phyloP scores from a whole-genome alignment of 2,797 vertebrate genomes.

The Pipistrellus pygmaeus region DNA sequence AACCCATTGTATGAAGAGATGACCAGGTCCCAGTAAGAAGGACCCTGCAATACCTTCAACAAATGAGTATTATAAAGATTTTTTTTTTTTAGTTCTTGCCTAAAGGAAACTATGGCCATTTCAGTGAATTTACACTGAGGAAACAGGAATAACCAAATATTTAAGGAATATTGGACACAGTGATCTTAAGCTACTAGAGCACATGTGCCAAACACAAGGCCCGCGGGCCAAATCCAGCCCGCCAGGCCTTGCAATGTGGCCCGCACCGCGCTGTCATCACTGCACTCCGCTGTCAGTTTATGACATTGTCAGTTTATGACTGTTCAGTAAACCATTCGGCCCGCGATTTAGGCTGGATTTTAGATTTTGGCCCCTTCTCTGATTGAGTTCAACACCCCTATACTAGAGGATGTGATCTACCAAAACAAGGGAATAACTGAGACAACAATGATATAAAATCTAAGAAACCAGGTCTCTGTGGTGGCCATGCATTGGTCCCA shows the following conservation, averaged over 20 bases:
- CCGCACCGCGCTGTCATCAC: no score
- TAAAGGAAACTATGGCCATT: background rate
- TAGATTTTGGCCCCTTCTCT: no score
- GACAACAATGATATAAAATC: background rate
- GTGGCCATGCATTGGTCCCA: background rate
- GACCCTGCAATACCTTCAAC: background rate
- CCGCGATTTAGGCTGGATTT: no score
- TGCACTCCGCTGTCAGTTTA: no score
- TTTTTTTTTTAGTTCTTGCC: background rate
- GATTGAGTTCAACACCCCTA: no score
- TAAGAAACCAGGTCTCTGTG: background rate
- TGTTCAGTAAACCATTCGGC: no score
- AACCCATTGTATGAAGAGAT: background rate
- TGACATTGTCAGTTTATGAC: no score
- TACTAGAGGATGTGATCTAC: background rate
- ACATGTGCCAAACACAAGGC: no score
- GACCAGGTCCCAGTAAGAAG: background rate
- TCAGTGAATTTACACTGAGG: background rate
- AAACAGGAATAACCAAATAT: background rate
- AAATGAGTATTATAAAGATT: background rate
- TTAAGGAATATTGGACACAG: background rate
- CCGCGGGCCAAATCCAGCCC: no score
- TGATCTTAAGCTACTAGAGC: background rate
- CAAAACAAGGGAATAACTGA: background rate
- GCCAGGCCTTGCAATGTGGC: no score